Evolutionary conservation across 2,113 vertebrate genomes (phyloP).

Genomic region (Ahaetulla prasina): DNA sequence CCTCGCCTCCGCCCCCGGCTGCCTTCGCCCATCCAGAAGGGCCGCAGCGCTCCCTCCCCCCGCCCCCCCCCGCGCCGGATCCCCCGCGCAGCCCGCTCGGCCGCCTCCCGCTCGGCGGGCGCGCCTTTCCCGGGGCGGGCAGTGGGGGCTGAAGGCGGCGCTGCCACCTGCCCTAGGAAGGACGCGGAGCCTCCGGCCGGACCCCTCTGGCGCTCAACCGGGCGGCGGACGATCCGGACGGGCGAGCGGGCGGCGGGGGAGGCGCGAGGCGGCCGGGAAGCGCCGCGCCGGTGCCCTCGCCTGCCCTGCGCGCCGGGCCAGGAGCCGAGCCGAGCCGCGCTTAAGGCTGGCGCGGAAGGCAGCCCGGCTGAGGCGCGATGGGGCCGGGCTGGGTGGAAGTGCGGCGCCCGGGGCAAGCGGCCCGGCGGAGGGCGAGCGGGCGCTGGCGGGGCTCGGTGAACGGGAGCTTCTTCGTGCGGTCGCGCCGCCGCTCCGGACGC

Average conservation of each 20-base stretch:
- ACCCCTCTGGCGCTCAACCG: constrained; percentile 33
- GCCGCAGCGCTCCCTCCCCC: constrained; percentile 18
- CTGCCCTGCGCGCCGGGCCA: too few species aligned
- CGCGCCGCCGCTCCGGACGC: not conserved
- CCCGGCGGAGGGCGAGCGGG: not conserved
- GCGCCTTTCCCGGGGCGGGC: constrained; percentile 4
- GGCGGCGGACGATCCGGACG: not conserved
- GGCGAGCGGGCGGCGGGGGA: not conserved
- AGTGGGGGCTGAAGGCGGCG: constrained; percentile 56
- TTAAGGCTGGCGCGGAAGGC: not conserved
- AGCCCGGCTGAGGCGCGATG: not conserved
- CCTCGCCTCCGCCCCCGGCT: constrained; percentile 2
- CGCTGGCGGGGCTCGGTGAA: not conserved
- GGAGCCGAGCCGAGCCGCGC: too few species aligned
- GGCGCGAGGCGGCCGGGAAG: not conserved
- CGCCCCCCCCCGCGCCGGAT: constrained; percentile 54
- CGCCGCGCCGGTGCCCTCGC: too few species aligned
- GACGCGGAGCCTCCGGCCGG: constrained; percentile 72
- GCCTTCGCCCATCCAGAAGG: constrained; percentile 58
- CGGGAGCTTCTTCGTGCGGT: not conserved
- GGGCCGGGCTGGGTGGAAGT: not conserved
- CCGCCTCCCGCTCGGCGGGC: constrained; percentile 12
- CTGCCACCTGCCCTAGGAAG: constrained; percentile 82
- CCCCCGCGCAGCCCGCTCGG: constrained; percentile 52
- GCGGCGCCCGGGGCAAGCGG: not conserved